phyloP scores from a whole-genome alignment of 1,140 invertebrate species.

The Mizuhopecten yessoensis region DNA sequence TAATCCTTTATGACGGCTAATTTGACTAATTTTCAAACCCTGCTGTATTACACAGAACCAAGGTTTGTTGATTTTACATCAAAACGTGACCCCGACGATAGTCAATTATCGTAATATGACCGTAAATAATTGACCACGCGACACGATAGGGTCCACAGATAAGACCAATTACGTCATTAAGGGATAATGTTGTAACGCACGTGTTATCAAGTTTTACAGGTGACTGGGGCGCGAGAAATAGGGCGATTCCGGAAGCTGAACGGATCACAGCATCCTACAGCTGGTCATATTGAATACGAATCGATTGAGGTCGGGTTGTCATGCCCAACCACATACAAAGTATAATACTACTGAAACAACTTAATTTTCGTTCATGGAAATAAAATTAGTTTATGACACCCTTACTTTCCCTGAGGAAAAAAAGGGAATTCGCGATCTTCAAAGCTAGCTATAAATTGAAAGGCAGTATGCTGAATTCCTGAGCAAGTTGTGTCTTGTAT shows the following conservation, averaged over 20 bases:
- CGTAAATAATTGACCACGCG: background rate
- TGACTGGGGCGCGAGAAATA: background rate
- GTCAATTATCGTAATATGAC: constrained; percentile 34
- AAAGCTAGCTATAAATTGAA: too few relatives aligned
- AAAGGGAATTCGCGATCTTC: too few relatives aligned
- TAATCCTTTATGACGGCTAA: background rate
- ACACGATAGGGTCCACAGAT: background rate
- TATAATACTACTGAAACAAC: background rate
- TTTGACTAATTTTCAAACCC: background rate
- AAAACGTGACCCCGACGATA: background rate
- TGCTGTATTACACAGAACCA: too few relatives aligned
- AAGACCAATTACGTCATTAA: constrained; percentile 26
- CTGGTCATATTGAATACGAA: background rate
- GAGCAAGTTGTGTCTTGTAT: too few relatives aligned
- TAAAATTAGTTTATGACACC: too few relatives aligned
- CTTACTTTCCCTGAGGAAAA: too few relatives aligned
- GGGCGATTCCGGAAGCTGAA: background rate
- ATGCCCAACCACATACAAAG: background rate
- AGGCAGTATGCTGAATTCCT: too few relatives aligned
- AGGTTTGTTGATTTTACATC: background rate
- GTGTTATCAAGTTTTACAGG: constrained; percentile 32
- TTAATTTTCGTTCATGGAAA: too few relatives aligned
- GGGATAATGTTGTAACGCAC: background rate
- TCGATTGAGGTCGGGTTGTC: background rate
- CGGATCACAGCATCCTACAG: background rate